Evolutionary conservation across 2,888 invertebrate species (phyloP), one percentile per base, ranked within the genome.

Genomic region (Hecatera dysodea): DNA sequence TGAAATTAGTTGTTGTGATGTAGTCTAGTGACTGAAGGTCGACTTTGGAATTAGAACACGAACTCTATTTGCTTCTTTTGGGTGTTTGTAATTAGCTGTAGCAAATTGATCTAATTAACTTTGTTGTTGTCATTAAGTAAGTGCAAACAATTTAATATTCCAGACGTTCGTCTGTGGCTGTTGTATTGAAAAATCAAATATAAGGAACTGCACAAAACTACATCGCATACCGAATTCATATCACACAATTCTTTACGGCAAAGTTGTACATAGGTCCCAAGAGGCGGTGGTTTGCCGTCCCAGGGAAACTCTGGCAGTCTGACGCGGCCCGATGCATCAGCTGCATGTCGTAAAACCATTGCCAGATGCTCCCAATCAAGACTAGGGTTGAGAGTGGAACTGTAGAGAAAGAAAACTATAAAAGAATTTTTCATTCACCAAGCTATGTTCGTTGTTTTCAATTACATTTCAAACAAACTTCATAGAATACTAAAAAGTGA

Each of bases 281-380:
- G 83, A 78, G 87, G 80, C 83, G 59, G 63, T 75, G 66, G 57
- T 65, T 48, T 60, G 69, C 71, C 67, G 33, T 79, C 68, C 74
- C 81, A 81, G 75, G 83, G 85, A 86, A 85, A 82, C 86, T 86
- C 81, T 77, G 82, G 80, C 76, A 76, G 80, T 78, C 82, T 82
- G 78, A 77, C 75, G 72, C 70, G 78, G 77, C 80, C 74, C 78
- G 78, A 73, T 87, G 86, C 88, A 88, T 85, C 80, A 78, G 82
- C 56, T 85, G 82, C 74, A 79, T 79, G 72, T 83, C 76, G 85
- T 89, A 83, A 86, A 85, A 80, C 86, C 80, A 85, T 83, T 83
- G 84, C 89, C 91, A 90, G 90, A 89, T 92, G 92, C 86, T 90
- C 64, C 85, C 88, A 90, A 92, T 92, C 92, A 91, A 89, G 69